phyloP scores from a whole-genome alignment of 2,113 vertebrate genomes.

The Todiramphus saurophagus region DNA sequence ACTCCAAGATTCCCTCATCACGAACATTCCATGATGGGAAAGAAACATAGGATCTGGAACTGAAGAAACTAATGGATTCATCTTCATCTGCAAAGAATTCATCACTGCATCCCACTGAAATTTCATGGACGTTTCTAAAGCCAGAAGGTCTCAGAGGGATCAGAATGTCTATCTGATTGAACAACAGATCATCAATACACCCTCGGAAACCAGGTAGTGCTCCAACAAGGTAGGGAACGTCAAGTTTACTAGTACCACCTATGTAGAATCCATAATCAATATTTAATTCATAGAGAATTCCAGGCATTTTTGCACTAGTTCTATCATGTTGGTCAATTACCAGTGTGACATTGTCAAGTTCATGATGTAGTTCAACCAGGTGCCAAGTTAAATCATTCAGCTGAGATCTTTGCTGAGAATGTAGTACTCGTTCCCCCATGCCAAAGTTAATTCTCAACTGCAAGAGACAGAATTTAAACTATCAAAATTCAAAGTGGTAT shows the following conservation, averaged over 20 bases:
- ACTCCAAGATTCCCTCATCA: constrained; percentile 75
- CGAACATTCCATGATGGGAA: constrained; percentile 77
- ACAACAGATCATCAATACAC: constrained; percentile 84
- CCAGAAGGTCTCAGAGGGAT: constrained; percentile 83
- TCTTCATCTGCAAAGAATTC: constrained; percentile 87
- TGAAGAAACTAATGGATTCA: constrained; percentile 90
- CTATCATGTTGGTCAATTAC: constrained; percentile 81
- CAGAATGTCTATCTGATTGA: constrained; percentile 84
- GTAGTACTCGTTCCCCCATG: constrained; percentile 72
- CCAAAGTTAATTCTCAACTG: constrained; percentile 85
- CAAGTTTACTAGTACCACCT: constrained; percentile 79
- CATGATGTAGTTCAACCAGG: constrained; percentile 76
- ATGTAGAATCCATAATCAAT: constrained; percentile 81
- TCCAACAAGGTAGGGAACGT: constrained; percentile 74
- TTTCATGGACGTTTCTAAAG: constrained; percentile 84
- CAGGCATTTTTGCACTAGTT: constrained; percentile 66
- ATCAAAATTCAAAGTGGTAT: neutral
- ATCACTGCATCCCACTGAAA: constrained; percentile 87
- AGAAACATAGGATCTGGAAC: constrained; percentile 85
- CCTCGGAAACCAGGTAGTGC: constrained; percentile 77
- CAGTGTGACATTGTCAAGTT: constrained; percentile 71
- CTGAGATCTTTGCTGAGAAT: constrained; percentile 76
- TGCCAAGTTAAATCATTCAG: constrained; percentile 89
- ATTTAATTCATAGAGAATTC: constrained; percentile 65
- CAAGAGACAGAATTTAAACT: constrained; percentile 20